Conservation (phyloP, 2,113 vertebrate species). For the Verasper variegatus region DNA sequence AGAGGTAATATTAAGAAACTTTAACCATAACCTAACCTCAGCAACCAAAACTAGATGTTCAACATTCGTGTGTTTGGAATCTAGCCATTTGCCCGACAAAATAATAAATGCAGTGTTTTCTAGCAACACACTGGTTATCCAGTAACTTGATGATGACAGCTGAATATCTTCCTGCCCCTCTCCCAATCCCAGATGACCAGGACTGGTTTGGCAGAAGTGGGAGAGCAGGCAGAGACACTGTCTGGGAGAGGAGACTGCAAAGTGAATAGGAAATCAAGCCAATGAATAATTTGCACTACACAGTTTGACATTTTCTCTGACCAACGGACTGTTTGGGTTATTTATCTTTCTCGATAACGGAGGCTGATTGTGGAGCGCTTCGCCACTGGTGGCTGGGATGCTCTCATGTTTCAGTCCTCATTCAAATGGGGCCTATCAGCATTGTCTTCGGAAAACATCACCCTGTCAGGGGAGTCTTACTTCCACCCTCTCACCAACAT, state of each 20-base stretch:
- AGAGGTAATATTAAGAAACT: background rate
- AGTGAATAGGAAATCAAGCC: conserved; percentile 64
- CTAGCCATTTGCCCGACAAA: conserved; percentile 10
- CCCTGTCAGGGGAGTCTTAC: conserved; percentile 66
- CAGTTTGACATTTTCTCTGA: conserved; percentile 58
- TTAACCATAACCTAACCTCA: conserved; percentile 7
- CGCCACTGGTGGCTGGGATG: conserved; percentile 56
- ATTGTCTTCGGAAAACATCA: conserved; percentile 77
- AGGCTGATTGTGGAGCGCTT: conserved; percentile 63
- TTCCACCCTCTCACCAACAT: conserved; percentile 51
- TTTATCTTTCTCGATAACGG: conserved; percentile 70
- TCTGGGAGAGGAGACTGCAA: conserved; percentile 62
- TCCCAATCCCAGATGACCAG: conserved; percentile 38
- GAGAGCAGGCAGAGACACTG: conserved; percentile 27
- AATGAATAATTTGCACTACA: conserved; percentile 66
- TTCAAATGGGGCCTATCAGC: conserved; percentile 69
- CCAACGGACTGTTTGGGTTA: conserved; percentile 56
- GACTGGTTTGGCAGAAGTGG: conserved; percentile 44
- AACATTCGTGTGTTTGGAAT: conserved; percentile 4
- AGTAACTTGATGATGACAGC: conserved; percentile 48
- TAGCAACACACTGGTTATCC: conserved; percentile 37
- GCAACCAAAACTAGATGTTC: conserved; percentile 8
- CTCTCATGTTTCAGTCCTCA: conserved; percentile 77
- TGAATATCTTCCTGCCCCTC: conserved; percentile 51
- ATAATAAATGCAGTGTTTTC: conserved; percentile 25